Evolutionary conservation across 2,888 invertebrate genomes (phyloP).

Genomic region (Dryococelus australis): DNA sequence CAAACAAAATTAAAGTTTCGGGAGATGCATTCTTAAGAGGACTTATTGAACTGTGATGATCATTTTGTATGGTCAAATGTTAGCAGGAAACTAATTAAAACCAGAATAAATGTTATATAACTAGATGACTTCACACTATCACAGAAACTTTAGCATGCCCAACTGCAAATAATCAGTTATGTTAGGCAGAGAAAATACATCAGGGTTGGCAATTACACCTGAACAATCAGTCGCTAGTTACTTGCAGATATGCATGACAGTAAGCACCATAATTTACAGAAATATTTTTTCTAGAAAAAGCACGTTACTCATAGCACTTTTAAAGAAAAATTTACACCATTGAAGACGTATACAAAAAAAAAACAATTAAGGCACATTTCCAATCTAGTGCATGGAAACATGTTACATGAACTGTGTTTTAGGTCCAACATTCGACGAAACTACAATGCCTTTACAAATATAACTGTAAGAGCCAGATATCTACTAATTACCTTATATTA

Average conservation of each 20-base stretch:
- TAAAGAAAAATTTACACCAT: neutral
- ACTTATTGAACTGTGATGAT: too few species aligned
- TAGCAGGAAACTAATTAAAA: too few species aligned
- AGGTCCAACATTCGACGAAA: neutral
- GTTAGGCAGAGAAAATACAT: neutral
- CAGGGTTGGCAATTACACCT: neutral
- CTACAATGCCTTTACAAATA: neutral
- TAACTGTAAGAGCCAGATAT: neutral
- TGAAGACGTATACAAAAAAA: neutral
- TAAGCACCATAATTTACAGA: constrained; percentile 16
- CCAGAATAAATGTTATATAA: neutral
- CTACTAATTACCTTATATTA: too few species aligned
- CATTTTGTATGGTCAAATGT: too few species aligned
- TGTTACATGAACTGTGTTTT: neutral
- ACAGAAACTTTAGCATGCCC: neutral
- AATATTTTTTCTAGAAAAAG: neutral
- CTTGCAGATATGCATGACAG: neutral
- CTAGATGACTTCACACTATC: neutral
- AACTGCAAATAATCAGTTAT: neutral
- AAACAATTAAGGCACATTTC: constrained; percentile 1
- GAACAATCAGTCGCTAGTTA: neutral
- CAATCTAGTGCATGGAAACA: neutral
- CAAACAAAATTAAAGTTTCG: too few species aligned
- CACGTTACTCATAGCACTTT: neutral
- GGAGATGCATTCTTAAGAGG: too few species aligned